phyloP scores from a whole-genome alignment of 1,140 invertebrate species.

The Apis laboriosa region DNA sequence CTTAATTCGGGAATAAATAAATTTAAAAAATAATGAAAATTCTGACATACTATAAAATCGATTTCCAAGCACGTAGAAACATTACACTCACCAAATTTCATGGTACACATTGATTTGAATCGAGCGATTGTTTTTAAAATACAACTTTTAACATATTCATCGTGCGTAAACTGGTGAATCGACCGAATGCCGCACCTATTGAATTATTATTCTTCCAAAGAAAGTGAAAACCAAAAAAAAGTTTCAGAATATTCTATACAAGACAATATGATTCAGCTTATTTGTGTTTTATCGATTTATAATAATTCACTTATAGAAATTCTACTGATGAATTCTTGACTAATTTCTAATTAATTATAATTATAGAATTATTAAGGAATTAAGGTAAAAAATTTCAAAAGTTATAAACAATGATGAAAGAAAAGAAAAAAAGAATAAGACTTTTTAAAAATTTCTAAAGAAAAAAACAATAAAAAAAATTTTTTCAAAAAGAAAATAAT shows the following conservation, averaged over 20 bases:
- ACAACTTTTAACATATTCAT: conserved; percentile 19
- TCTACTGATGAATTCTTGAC: background rate
- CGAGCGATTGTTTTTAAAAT: background rate
- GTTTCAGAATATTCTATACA: background rate
- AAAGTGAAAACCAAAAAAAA: conserved; percentile 34
- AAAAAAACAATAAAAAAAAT: too few species aligned
- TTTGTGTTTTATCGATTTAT: background rate
- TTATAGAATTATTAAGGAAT: background rate
- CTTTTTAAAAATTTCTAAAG: too few species aligned
- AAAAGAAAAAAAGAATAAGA: background rate
- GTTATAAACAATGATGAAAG: background rate
- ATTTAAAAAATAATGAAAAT: background rate
- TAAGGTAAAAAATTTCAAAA: background rate
- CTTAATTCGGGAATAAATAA: background rate
- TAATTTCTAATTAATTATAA: background rate
- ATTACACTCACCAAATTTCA: conserved; percentile 17
- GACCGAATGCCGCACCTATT: background rate
- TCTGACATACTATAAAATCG: background rate
- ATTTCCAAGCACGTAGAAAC: background rate
- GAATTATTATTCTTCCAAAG: conserved; percentile 22
- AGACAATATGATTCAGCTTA: background rate
- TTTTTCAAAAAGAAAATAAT: too few species aligned
- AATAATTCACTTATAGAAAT: background rate
- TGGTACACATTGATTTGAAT: background rate
- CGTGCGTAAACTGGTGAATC: background rate